Evolutionary conservation across 1,140 invertebrate species (phyloP).

Genomic region (Ruditapes philippinarum): DNA sequence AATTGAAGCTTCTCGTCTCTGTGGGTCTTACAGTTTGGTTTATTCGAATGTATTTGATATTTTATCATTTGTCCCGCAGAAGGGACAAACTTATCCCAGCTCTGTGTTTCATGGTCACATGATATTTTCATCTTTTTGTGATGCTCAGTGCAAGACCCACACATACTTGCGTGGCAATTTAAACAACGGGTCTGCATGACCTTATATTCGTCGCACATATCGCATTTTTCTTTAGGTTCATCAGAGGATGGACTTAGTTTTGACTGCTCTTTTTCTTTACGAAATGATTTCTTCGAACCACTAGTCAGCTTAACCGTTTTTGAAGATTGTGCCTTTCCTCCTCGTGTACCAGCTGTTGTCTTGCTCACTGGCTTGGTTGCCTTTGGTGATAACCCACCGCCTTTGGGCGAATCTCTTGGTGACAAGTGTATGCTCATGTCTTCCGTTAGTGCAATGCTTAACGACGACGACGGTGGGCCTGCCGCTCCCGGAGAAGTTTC

Average conservation of each 20-base stretch:
- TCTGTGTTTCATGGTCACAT: conserved; percentile 34
- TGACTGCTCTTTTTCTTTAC: neutral
- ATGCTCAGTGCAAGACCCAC: conserved; percentile 39
- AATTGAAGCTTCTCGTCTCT: conserved; percentile 46
- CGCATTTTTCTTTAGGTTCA: conserved; percentile 32
- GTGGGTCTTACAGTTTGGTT: conserved; percentile 46
- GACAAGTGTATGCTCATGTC: conserved; percentile 58
- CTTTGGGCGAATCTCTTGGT: neutral
- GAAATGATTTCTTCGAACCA: neutral
- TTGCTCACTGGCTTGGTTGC: conserved; percentile 39
- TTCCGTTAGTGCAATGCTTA: conserved; percentile 33
- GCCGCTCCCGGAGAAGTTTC: conserved; percentile 19
- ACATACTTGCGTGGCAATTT: conserved; percentile 56
- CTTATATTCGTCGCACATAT: conserved; percentile 55
- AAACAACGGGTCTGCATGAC: conserved; percentile 36
- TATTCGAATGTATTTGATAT: neutral
- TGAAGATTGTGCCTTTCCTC: neutral
- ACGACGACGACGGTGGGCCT: neutral
- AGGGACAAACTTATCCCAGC: conserved; percentile 24
- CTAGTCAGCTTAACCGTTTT: neutral
- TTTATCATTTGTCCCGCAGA: neutral
- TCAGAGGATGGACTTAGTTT: neutral
- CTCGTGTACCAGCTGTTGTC: neutral
- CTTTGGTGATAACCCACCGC: conserved; percentile 8
- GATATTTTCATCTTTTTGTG: conserved; percentile 58